These are phyloP conservation scores for Orthosia incerta DNA, from an alignment of 2,888 invertebrate genomes.

Conservation along the genomic window DNA sequence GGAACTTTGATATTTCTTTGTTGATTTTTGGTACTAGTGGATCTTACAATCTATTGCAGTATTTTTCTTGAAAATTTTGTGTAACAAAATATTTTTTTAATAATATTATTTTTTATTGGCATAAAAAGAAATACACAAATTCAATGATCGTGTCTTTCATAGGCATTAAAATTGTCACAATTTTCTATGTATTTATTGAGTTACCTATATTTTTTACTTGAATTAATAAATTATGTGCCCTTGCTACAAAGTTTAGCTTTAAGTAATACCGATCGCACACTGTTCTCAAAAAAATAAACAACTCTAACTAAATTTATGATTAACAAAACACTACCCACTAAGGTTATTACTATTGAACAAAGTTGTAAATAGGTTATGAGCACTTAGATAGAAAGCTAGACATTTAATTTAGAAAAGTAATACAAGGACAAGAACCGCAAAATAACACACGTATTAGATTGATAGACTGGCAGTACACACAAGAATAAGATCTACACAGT, in stretches of 20 bases:
- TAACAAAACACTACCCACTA: slow-evolving; percentile 11
- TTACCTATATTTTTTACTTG: not conserved
- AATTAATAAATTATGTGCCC: not conserved
- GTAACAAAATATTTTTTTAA: too few relatives aligned
- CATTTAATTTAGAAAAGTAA: slow-evolving; percentile 35
- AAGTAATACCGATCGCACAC: not conserved
- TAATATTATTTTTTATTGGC: too few relatives aligned
- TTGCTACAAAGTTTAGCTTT: too few relatives aligned
- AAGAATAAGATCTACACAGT: not conserved
- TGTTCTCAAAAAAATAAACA: not conserved
- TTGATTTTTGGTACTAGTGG: too few relatives aligned
- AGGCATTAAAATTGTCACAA: too few relatives aligned
- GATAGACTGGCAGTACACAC: not conserved
- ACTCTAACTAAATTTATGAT: not conserved
- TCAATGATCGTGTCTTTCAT: not conserved
- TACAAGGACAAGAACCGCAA: slow-evolving; percentile 9
- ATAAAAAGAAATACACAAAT: too few relatives aligned
- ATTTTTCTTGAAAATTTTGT: too few relatives aligned
- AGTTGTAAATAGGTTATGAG: slow-evolving; percentile 39
- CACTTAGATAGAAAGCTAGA: slow-evolving; percentile 58
- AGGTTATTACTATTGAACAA: slow-evolving; percentile 17
- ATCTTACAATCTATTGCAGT: not conserved
- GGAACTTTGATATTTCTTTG: too few relatives aligned
- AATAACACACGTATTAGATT: slow-evolving; percentile 8
- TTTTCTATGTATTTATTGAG: not conserved